Conservation (phyloP, 2,113 vertebrate species). For the Stomatorhinus ivindoensis region DNA sequence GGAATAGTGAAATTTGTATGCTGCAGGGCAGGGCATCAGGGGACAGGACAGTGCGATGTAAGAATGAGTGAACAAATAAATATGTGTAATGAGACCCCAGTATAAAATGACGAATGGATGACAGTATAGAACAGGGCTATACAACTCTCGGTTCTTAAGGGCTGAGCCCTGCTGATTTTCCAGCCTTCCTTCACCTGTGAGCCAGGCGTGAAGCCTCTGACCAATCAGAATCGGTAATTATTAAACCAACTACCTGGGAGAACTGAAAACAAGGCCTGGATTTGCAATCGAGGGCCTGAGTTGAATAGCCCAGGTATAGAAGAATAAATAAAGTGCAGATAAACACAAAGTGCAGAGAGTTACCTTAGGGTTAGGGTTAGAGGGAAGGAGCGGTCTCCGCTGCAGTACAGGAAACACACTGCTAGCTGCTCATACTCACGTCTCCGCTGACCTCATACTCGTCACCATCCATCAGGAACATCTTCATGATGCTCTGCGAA, state of each 20-base stretch:
- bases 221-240: no score
- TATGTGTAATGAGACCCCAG: background rate
- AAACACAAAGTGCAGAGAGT: background rate
- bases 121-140: background rate
- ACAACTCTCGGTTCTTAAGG: no score
- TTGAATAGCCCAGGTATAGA: background rate
- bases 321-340: background rate
- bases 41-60: background rate
- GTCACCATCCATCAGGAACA: slow-evolving; percentile 85
- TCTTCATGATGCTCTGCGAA: slow-evolving; percentile 72
- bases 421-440: slow-evolving; percentile 52
- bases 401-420: background rate
- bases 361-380: background rate
- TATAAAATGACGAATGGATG: background rate
- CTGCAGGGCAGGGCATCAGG: background rate
- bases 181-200: no score
- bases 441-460: slow-evolving; percentile 83
- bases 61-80: background rate
- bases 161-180: no score
- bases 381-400: background rate
- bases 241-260: no score
- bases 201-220: no score
- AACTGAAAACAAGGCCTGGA: no score
- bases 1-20: background rate
- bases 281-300: no score